A percentile compares a stretch with the other conserved stretches of the same genome.
These are phyloP conservation scores for Mormyrus iriodes DNA, from an alignment of 2,113 vertebrate genomes.

Conservation along the genomic window DNA sequence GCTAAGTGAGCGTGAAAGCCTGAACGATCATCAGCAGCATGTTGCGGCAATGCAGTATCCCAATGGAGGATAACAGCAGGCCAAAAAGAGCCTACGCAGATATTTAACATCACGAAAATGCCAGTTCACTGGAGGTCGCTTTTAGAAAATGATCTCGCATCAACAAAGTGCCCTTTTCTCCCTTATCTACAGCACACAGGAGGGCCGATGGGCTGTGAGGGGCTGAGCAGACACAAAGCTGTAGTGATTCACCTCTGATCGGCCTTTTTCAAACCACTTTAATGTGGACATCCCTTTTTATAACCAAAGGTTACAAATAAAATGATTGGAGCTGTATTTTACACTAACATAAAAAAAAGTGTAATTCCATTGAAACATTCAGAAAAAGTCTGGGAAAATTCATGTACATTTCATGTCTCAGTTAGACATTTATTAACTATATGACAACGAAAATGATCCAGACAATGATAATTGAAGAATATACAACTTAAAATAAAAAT, in stretches of 20 bases:
- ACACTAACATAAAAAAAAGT: background rate
- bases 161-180: conserved; percentile 3
- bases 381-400: background rate
- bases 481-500: too few species aligned
- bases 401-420: background rate
- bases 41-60: background rate
- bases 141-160: background rate
- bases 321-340: background rate
- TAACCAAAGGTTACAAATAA: background rate
- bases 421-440: background rate
- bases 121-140: conserved; percentile 2
- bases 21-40: background rate
- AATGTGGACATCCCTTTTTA: background rate
- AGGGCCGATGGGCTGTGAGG: background rate
- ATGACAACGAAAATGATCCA: background rate
- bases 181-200: conserved; percentile 26
- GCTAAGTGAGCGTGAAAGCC: background rate
- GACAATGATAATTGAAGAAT: background rate
- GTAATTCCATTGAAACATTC: background rate
- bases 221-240: background rate
- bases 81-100: background rate
- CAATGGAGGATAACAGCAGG: background rate
- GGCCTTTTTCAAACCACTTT: background rate
- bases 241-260: conserved; percentile 1
- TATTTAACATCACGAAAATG: background rate